Evolutionary conservation across 2,113 vertebrate genomes (phyloP).

Genomic region (Gila orcuttii): DNA sequence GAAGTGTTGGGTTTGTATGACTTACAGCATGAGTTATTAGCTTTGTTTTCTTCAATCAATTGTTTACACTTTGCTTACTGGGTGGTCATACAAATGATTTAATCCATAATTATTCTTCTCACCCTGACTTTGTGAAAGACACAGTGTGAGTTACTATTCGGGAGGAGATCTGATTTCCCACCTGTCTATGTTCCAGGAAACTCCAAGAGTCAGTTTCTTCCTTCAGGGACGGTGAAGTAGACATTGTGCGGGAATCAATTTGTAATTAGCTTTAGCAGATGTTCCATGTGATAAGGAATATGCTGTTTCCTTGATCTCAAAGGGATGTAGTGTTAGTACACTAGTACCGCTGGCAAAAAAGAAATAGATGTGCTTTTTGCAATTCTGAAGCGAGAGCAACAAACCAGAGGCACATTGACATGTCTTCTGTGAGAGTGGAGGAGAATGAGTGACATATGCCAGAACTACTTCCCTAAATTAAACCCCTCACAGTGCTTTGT

Average conservation of each 20-base stretch:
- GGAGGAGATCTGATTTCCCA: constrained; percentile 20
- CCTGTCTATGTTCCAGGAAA: constrained; percentile 24
- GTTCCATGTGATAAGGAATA: constrained; percentile 19
- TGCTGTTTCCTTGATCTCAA: constrained; percentile 38
- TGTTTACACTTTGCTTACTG: neutral
- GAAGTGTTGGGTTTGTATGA: neutral
- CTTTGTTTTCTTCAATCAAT: neutral
- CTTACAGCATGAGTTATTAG: neutral
- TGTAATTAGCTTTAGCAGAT: constrained; percentile 37
- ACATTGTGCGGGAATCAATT: constrained; percentile 42
- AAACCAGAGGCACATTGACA: neutral
- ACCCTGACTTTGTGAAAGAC: neutral
- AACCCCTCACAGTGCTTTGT: constrained; percentile 35
- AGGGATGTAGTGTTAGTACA: constrained; percentile 29
- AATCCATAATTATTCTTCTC: neutral
- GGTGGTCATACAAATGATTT: neutral
- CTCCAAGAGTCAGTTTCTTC: neutral
- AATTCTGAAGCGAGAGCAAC: neutral
- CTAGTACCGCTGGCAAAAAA: constrained; percentile 31
- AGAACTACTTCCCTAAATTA: constrained; percentile 31
- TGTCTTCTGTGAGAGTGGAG: neutral
- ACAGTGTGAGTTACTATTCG: neutral
- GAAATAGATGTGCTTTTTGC: constrained; percentile 3
- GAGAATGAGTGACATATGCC: constrained; percentile 31
- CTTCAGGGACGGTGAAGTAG: neutral